Evolutionary conservation across 2,888 invertebrate genomes (phyloP), one percentile per base, ranked within the genome.

Genomic region (Amphipyra tragopoginis): DNA sequence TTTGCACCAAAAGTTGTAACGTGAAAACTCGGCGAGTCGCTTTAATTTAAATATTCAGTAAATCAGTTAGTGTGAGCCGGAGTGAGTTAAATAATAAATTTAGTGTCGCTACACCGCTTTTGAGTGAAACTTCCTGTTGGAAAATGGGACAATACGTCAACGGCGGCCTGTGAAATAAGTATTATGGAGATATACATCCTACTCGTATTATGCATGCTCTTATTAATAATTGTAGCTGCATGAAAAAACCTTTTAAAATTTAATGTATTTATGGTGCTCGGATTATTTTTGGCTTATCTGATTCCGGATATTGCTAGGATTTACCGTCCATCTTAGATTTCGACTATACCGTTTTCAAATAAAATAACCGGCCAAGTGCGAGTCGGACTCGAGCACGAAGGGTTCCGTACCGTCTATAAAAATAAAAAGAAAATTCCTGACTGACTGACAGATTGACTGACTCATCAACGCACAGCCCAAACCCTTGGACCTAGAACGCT

Each of bases 11-110:
- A 75, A 67, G 67, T 75, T 71, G 64, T 67, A 74, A 43, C 66
- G 50, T 49, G 59, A 50, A 43, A 36, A 52, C 15, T 36, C 57
- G 51, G 50, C 67, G 61, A 64, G 63, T 70, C 72, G 66, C 68
- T 77, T 71, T 66, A 45, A 75, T 81, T 82, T 78, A 74, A 81
- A 82, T 80, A 77, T 75, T 77, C 75, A 79, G 60, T 68, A 72
- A 75, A 80, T 80, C 77, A 68, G 75, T 75, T 75, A 75, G 60
- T 72, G 55, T 54, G 67, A 42, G 57, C 57, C 42, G 45, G 43
- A 33, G 44, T 26, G 49, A 14, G 40, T 9, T 72, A 57, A 64
- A 73, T 72, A 64, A 68, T 73, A 73, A 44, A 61, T 72, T 60
- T 39, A 52, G 54, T 52, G 56, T 33, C 67, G 62, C 56, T 53